Evolutionary conservation across 2,888 invertebrate species (phyloP), one percentile per base, ranked within the genome.

Genomic region (Cataglyphis cursor): DNA sequence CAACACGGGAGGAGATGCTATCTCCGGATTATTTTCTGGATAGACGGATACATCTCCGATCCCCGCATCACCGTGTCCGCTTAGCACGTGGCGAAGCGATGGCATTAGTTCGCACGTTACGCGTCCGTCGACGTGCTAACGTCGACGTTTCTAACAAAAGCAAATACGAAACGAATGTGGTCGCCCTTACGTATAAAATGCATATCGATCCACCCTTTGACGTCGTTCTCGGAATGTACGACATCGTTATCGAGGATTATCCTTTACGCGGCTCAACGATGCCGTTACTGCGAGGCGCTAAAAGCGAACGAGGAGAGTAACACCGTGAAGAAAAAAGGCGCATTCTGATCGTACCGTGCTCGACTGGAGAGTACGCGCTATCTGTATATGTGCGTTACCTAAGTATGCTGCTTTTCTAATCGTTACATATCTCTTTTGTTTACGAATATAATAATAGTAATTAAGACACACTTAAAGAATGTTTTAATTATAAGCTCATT

Each of bases 1-100:
- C 83, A 31, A 57, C 64, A 61, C 51, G 59, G 48, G 48, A 35
- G 28, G 24, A 80, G 90, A 88, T 90, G 78, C 81, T 90, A 90
- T 90, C 90, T 57, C 15, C 10, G 93, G 94, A 95, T 94, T 94
- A 94, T 94, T 94, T 94, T 94, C 93, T 90, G 92, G 92, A 94
- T 94, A 94, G 93, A 93, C 92, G 93, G 92, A 93, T 91, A 89
- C 91, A 89, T 91, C 91, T 90, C 87, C 81, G 85, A 81, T 54
- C 83, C 83, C 28, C 68, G 82, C 76, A 73, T 66, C 83, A 35
- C 91, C 88, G 91, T 66, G 82, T 44, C 91, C 88, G 91, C 90
- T 92, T 88, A 89, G 85, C 85, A 84, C 89, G 87, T 73, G 83
- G 83, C 64, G 15, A 24, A 86, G 87, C 89, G 89, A 88, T 90